A percentile compares a stretch with the other conserved stretches of the same genome.
Evolutionary conservation across 2,797 vertebrate species (phyloP).

Genomic region (Gymnoscopelus braueri): DNA sequence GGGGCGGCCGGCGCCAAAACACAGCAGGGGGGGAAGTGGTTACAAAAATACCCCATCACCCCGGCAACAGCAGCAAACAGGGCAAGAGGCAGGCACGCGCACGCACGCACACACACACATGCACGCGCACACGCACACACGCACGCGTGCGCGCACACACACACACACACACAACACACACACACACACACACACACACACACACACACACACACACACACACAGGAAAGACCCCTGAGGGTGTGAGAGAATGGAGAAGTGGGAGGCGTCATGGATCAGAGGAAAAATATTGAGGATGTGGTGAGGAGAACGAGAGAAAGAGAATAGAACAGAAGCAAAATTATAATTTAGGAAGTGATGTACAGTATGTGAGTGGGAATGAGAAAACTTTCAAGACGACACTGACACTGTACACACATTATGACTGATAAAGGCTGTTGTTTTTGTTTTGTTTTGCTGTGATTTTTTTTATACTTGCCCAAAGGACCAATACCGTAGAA

Average conservation of each 20-base stretch:
- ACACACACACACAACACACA: not conserved
- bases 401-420: not conserved
- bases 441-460: not conserved
- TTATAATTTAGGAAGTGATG: not conserved
- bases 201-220: constrained; percentile 12
- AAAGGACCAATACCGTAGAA: not conserved
- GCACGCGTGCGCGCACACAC: not conserved
- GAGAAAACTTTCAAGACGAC: not conserved
- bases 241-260: constrained; percentile 21
- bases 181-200: constrained; percentile 7
- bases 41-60: constrained; percentile 56
- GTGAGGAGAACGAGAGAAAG: not conserved
- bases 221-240: constrained; percentile 35
- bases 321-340: not conserved
- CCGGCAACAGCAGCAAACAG: constrained; percentile 16
- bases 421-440: not conserved
- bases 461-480: not conserved
- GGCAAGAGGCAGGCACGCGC: constrained; percentile 33
- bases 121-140: not conserved
- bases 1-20: constrained; percentile 16
- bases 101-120: constrained; percentile 1
- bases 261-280: not conserved
- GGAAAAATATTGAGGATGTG: not conserved
- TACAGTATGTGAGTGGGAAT: not conserved
- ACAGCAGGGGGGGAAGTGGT: constrained; percentile 20